A percentile compares a stretch with the other conserved stretches of the same genome.
These are phyloP conservation scores for Clepsis dumicolana DNA, from an alignment of 2,888 invertebrate species.

Conservation along the genomic window DNA sequence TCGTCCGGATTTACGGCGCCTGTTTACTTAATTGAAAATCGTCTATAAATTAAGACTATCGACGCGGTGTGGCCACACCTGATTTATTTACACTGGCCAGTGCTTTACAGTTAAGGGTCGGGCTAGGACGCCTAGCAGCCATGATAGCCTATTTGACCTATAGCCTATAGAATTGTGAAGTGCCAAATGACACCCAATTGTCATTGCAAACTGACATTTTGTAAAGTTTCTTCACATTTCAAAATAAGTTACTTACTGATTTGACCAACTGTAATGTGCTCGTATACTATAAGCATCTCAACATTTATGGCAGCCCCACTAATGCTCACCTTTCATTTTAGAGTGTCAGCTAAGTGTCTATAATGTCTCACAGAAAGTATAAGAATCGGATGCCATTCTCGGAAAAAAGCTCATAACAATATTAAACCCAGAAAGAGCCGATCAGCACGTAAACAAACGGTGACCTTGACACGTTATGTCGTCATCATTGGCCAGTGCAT, in stretches of 20 bases:
- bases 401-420: constrained; percentile 4
- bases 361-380: neutral
- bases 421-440: constrained; percentile 48
- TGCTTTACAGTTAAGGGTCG: neutral
- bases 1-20: constrained; percentile 75
- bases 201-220: no score
- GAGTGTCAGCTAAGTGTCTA: no score
- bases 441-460: constrained; percentile 58
- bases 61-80: constrained; percentile 52
- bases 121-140: no score
- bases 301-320: no score
- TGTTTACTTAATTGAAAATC: constrained; percentile 83
- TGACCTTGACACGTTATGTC: constrained; percentile 66
- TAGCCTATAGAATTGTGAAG: no score
- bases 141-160: no score
- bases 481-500: constrained; percentile 50
- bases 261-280: no score
- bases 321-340: no score
- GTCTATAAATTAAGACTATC: constrained; percentile 73
- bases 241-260: no score
- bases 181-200: no score
- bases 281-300: no score
- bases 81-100: constrained; percentile 49
- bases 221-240: no score
- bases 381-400: constrained; percentile 27